These are phyloP conservation scores for Metallyticus violacea DNA, from an alignment of 2,888 invertebrate genomes.

Conservation along the genomic window DNA sequence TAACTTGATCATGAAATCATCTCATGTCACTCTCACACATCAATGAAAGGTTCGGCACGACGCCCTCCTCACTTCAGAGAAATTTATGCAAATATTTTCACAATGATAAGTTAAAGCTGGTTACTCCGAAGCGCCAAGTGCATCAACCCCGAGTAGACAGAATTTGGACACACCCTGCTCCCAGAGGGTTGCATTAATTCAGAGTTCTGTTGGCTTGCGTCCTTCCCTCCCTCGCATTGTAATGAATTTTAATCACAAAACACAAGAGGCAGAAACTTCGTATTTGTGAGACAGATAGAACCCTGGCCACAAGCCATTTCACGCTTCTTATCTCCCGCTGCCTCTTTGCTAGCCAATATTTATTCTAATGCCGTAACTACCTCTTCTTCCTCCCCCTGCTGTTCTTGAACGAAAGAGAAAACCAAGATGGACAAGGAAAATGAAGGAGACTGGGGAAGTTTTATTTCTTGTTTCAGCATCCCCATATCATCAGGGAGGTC, in stretches of 20 bases:
- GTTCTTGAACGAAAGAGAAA: neutral
- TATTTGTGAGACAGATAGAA: neutral
- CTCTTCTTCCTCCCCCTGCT: neutral
- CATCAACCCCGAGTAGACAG: neutral
- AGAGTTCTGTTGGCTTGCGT: neutral
- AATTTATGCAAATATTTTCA: too few species aligned
- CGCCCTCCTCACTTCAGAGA: too few species aligned
- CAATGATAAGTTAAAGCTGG: too few species aligned
- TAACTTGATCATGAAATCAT: too few species aligned
- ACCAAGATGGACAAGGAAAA: too few species aligned
- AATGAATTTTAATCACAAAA: slow-evolving; percentile 25
- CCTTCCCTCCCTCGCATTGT: slow-evolving; percentile 2
- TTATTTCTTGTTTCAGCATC: neutral
- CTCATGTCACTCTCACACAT: too few species aligned
- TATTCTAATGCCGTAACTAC: slow-evolving; percentile 8
- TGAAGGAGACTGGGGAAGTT: too few species aligned
- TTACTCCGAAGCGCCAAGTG: too few species aligned
- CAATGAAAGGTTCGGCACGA: too few species aligned
- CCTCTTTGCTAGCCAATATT: slow-evolving; percentile 1
- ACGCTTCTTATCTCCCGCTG: neutral
- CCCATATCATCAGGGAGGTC: neutral
- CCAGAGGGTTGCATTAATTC: slow-evolving; percentile 1
- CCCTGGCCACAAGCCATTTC: neutral
- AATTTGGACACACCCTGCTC: neutral
- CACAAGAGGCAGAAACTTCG: neutral